phyloP scores from a whole-genome alignment of 2,888 invertebrate genomes.

The Tortrix viridana region DNA sequence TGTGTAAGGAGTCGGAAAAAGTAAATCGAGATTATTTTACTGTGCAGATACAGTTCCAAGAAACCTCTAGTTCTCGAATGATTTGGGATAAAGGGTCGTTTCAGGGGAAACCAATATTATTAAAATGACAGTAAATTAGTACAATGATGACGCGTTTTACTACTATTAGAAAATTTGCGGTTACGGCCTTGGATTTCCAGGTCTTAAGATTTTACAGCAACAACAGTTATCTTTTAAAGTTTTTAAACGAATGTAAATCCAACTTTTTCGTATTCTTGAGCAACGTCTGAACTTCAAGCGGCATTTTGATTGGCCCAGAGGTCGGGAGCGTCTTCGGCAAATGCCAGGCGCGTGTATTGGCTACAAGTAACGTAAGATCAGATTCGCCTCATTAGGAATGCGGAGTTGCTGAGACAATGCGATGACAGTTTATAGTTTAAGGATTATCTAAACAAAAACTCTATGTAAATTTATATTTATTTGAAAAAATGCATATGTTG shows the following conservation, averaged over 20 bases:
- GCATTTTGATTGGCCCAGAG: constrained; percentile 38
- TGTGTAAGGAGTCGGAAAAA: too few relatives aligned
- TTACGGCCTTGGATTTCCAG: constrained; percentile 20
- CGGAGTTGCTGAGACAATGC: constrained; percentile 38
- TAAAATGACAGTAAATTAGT: too few relatives aligned
- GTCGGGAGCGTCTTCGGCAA: constrained; percentile 35
- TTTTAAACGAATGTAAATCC: constrained; percentile 2
- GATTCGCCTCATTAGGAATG: constrained; percentile 44
- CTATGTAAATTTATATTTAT: too few relatives aligned
- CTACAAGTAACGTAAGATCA: constrained; percentile 41
- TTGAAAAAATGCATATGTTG: too few relatives aligned
- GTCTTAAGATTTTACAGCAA: constrained; percentile 19
- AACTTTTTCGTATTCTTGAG: constrained; percentile 23
- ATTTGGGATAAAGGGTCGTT: too few relatives aligned
- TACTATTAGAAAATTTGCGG: constrained; percentile 28
- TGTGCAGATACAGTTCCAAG: too few relatives aligned
- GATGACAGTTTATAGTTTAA: constrained; percentile 38
- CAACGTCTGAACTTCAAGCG: constrained; percentile 22
- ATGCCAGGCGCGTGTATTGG: constrained; percentile 32
- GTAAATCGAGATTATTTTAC: too few relatives aligned
- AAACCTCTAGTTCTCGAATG: too few relatives aligned
- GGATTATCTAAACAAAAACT: constrained; percentile 16
- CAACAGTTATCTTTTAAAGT: background rate
- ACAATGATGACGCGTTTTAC: background rate
- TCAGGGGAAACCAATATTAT: too few relatives aligned